phyloP scores from a whole-genome alignment of 2,888 invertebrate species.

The Nesidiocoris tenuis region DNA sequence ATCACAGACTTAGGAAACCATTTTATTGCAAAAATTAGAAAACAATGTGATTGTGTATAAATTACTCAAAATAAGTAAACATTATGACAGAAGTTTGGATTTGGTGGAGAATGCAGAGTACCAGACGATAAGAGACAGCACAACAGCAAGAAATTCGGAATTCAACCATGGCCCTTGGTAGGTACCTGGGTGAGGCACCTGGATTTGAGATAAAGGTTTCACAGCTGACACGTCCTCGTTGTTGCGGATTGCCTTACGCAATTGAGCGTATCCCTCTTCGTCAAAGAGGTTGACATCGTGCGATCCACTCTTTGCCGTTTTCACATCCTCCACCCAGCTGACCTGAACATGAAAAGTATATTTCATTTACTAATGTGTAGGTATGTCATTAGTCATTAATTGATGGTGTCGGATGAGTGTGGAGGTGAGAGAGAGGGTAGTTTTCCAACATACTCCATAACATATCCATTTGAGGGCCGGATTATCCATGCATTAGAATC shows the following conservation, averaged over 20 bases:
- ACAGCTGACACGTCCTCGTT: conserved; percentile 69
- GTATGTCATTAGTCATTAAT: too few species aligned
- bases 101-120: conserved; percentile 85
- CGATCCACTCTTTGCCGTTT: conserved; percentile 76
- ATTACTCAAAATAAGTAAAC: too few species aligned
- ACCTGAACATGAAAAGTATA: conserved; percentile 65
- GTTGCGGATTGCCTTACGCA: conserved; percentile 73
- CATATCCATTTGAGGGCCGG: too few species aligned
- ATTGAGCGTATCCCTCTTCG: conserved; percentile 86
- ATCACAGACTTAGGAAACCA: too few species aligned
- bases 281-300: conserved; percentile 80
- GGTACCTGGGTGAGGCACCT: conserved; percentile 73
- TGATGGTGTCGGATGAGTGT: too few species aligned
- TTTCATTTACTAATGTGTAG: too few species aligned
- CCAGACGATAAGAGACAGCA: conserved; percentile 73
- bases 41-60: too few species aligned
- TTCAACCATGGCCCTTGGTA: conserved; percentile 91
- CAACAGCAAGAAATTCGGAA: conserved; percentile 84
- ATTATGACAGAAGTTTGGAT: conserved; percentile 72
- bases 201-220: conserved; percentile 69
- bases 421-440: too few species aligned
- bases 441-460: too few species aligned
- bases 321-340: conserved; percentile 89
- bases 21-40: too few species aligned
- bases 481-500: too few species aligned